These are phyloP conservation scores for Cryptus viduatorius DNA, from an alignment of 2,888 invertebrate genomes.

Conservation along the genomic window DNA sequence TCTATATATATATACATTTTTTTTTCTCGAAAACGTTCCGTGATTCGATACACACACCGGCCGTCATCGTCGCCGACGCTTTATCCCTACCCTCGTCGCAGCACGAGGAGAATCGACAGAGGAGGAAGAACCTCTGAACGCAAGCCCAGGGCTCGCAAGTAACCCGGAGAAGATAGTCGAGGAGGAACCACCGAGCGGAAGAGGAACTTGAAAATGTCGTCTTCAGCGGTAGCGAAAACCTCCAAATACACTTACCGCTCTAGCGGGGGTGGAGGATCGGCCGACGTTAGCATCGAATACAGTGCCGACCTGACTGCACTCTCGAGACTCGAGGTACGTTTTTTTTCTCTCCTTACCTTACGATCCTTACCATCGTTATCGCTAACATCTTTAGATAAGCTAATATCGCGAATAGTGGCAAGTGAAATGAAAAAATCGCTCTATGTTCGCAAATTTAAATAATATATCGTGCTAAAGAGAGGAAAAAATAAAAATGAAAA, in stretches of 20 bases:
- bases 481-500: not conserved
- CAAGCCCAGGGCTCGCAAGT: conserved; percentile 35
- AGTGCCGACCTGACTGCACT: conserved; percentile 97
- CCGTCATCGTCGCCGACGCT: conserved; percentile 12
- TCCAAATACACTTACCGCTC: conserved; percentile 97
- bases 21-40: conserved; percentile 41
- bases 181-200: conserved; percentile 68
- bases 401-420: conserved; percentile 32
- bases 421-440: conserved; percentile 28
- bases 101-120: conserved; percentile 68
- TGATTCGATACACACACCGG: conserved; percentile 23
- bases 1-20: conserved; percentile 35
- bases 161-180: conserved; percentile 44
- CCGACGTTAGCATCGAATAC: conserved; percentile 98
- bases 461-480: not conserved
- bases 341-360: conserved; percentile 26
- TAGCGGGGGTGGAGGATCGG: conserved; percentile 90
- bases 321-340: conserved; percentile 96
- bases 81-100: conserved; percentile 12
- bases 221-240: conserved; percentile 92
- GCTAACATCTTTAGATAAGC: conserved; percentile 14
- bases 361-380: conserved; percentile 7
- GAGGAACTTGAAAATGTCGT: conserved; percentile 86
- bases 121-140: conserved; percentile 57
- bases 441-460: not conserved